Percentiles rank a stretch among this genome's conserved stretches.
phyloP scores from a whole-genome alignment of 2,797 vertebrate species.

The Alectoris magna region DNA sequence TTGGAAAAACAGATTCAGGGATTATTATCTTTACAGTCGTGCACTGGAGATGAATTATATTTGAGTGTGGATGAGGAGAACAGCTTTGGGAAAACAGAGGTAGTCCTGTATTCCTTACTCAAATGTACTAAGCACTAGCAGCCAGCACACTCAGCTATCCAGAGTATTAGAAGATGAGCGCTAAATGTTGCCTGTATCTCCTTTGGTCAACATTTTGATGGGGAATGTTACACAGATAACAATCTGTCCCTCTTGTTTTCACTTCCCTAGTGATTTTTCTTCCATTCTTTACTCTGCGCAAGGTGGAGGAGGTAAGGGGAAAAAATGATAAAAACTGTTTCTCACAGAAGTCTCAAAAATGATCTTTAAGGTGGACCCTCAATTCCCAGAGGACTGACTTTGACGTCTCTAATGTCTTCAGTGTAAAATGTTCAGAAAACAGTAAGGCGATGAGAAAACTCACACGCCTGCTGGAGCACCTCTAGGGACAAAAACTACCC shows the following conservation, averaged over 20 bases:
- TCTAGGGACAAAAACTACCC: background rate
- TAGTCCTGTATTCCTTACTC: background rate
- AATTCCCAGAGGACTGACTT: background rate
- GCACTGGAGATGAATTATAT: background rate
- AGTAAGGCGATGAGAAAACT: background rate
- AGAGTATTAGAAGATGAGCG: background rate
- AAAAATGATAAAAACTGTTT: background rate
- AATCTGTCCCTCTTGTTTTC: background rate
- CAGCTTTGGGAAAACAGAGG: background rate
- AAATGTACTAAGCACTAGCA: background rate
- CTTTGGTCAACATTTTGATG: background rate
- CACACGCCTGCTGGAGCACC: background rate
- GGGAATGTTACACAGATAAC: background rate
- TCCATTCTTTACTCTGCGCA: background rate
- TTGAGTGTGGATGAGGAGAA: background rate
- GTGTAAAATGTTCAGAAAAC: background rate
- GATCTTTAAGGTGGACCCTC: background rate
- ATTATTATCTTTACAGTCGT: background rate
- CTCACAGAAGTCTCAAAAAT: background rate
- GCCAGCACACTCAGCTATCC: background rate
- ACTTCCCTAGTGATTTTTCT: background rate
- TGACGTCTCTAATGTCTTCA: background rate
- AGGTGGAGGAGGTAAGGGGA: rapidly evolving
- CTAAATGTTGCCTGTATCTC: background rate
- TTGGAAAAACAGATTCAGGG: background rate